A percentile compares a stretch with the other conserved stretches of the same genome.
These are phyloP conservation scores for Pseudeuparius sepicola DNA, from an alignment of 2,888 invertebrate genomes.

Conservation along the genomic window DNA sequence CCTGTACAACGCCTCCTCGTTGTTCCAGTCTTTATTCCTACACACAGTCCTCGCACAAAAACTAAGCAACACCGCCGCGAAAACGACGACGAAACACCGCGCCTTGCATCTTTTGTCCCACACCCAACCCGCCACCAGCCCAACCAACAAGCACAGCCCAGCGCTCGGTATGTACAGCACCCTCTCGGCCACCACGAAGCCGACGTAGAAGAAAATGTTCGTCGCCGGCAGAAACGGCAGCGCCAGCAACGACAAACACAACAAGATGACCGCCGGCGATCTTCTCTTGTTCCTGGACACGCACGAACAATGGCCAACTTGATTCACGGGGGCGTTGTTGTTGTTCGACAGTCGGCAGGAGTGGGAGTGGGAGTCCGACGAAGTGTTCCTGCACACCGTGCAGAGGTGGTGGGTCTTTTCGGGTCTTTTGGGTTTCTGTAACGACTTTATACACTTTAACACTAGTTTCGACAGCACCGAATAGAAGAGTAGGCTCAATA, in stretches of 20 bases:
- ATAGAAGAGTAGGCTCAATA: conserved; percentile 69
- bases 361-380: conserved; percentile 57
- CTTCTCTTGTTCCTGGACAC: conserved; percentile 5
- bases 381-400: conserved; percentile 57
- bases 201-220: conserved; percentile 95
- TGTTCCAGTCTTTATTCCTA: conserved; percentile 84
- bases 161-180: conserved; percentile 94
- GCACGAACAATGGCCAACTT: conserved; percentile 44
- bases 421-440: conserved; percentile 5
- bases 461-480: conserved; percentile 33
- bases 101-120: conserved; percentile 36
- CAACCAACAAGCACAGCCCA: conserved; percentile 84
- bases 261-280: conserved; percentile 23
- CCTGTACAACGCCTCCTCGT: conserved; percentile 86
- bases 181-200: conserved; percentile 95
- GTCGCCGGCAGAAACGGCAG: conserved; percentile 93
- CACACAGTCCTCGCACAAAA: conserved; percentile 68
- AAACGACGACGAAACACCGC: conserved; percentile 39
- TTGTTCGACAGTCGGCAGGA: conserved; percentile 63
- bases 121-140: conserved; percentile 55
- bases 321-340: conserved; percentile 52
- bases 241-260: conserved; percentile 67
- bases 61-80: conserved; percentile 50
- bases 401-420: conserved; percentile 36
- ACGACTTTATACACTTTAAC: conserved; percentile 21